Conservation (phyloP, 2,888 invertebrate genomes). For the Polia nebulosa region DNA sequence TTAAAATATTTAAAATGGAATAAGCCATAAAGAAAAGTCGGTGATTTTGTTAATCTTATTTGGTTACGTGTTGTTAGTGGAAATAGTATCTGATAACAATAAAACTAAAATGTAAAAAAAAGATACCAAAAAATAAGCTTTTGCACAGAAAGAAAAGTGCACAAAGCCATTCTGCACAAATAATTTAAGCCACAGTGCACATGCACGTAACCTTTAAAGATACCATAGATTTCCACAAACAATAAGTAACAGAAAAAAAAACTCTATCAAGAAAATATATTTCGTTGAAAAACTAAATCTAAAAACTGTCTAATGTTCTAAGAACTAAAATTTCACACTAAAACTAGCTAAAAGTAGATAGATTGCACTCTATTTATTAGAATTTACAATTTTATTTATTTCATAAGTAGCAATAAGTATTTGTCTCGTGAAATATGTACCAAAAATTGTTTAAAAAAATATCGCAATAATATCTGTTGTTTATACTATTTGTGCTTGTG, state of each 20-base stretch:
- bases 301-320: conserved; percentile 62
- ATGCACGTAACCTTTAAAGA: background rate
- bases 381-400: conserved; percentile 66
- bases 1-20: conserved; percentile 8
- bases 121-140: background rate
- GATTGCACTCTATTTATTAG: conserved; percentile 76
- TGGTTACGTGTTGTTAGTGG: conserved; percentile 32
- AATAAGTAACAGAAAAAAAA: conserved; percentile 27
- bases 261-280: conserved; percentile 45
- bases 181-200: background rate
- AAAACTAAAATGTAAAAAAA: background rate
- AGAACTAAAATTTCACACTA: conserved; percentile 73
- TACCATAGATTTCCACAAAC: conserved; percentile 26
- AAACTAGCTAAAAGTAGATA: conserved; percentile 76
- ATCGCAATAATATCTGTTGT: conserved; percentile 53
- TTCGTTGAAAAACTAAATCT: conserved; percentile 56
- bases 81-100: conserved; percentile 25
- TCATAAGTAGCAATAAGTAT: conserved; percentile 61
- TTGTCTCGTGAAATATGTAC: conserved; percentile 60
- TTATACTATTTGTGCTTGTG: conserved; percentile 42
- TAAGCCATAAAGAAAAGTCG: conserved; percentile 28
- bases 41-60: conserved; percentile 36
- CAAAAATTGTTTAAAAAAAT: conserved; percentile 47
- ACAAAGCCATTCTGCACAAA: conserved; percentile 7
- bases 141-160: conserved; percentile 8